phyloP scores from a whole-genome alignment of 53 echinoderm and acorn worm genomes.

The Echinometra lucunter region DNA sequence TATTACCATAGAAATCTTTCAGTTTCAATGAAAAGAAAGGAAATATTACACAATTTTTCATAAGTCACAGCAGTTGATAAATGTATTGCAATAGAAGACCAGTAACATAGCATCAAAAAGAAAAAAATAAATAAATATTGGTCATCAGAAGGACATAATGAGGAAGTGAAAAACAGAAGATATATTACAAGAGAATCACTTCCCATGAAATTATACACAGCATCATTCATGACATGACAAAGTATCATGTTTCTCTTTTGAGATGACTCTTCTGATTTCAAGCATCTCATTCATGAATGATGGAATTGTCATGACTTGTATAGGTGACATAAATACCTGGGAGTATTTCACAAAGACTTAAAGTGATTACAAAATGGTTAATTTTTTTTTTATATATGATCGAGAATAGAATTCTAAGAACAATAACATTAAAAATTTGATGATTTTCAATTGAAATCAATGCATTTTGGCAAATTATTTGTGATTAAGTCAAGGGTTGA shows the following conservation, averaged over 20 bases:
- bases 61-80: neutral
- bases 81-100: constrained; percentile 20
- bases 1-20: neutral
- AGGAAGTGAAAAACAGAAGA: neutral
- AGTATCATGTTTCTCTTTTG: neutral
- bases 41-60: neutral
- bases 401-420: no score
- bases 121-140: no score
- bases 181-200: neutral
- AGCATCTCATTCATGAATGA: no score
- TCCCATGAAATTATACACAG: neutral
- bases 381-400: no score
- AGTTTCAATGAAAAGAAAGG: neutral
- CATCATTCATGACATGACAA: neutral
- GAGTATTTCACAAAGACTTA: no score
- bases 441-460: no score
- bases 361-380: no score
- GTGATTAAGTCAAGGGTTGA: no score
- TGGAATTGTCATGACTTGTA: no score
- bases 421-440: no score
- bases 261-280: neutral
- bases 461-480: no score
- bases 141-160: neutral
- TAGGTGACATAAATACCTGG: no score
- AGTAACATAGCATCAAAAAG: neutral